These are phyloP conservation scores for Anguilla megastoma DNA, from an alignment of 2,797 vertebrate genomes.

Conservation along the genomic window DNA sequence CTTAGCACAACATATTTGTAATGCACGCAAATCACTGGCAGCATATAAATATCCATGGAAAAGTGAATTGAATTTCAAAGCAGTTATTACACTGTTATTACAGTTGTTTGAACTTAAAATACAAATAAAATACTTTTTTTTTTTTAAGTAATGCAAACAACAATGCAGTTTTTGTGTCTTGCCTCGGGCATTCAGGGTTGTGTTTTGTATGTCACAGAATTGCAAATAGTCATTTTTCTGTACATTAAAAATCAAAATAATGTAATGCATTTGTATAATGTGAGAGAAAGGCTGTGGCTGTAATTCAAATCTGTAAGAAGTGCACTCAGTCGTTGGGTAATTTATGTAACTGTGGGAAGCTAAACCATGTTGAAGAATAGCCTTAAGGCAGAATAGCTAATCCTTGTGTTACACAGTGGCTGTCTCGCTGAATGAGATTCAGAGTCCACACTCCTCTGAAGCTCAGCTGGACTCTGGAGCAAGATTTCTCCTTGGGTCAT, in stretches of 20 bases:
- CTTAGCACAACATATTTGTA: background rate
- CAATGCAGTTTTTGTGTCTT: background rate
- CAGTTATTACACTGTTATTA: background rate
- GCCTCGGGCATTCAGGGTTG: background rate
- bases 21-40: background rate
- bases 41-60: too few relatives aligned
- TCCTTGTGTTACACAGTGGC: constrained; percentile 5
- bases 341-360: constrained; percentile 32
- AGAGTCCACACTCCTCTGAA: constrained; percentile 19
- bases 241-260: background rate
- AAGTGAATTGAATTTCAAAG: background rate
- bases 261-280: background rate
- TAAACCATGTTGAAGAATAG: constrained; percentile 1
- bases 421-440: constrained; percentile 27
- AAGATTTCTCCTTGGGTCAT: constrained; percentile 24
- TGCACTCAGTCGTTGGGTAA: constrained; percentile 23
- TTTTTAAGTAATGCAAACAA: background rate
- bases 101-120: background rate
- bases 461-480: background rate
- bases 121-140: background rate
- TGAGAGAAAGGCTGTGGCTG: background rate
- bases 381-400: constrained; percentile 27
- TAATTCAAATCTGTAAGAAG: constrained; percentile 15
- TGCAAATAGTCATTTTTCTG: background rate
- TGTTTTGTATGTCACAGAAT: background rate